Evolutionary conservation across 1,140 invertebrate genomes (phyloP), one percentile per base, ranked within the genome.

Genomic region (Nebria ingens): DNA sequence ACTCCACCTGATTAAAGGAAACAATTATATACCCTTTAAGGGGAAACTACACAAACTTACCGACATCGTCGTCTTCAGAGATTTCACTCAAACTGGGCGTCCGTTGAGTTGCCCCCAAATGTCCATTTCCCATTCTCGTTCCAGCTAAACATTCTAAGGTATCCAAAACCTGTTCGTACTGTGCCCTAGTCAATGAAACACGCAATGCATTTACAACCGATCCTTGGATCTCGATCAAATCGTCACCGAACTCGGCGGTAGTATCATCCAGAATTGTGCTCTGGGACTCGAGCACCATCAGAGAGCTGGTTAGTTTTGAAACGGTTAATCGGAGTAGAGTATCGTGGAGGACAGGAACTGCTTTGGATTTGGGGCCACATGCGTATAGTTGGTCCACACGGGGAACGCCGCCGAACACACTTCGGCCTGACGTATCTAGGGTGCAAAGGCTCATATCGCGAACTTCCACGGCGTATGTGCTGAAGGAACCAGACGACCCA

Each of bases 401-500:
- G 25, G 55, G 65, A 6, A 64, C 59, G 52, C 68, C 59, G 51
- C 65, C 56, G 54, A 67, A 61, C 53, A 59, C 71, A 49, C 65
- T 65, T 4, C 65, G 55, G n/a, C 64, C 64, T 15, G 59, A 55
- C 50, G 73, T 75, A 64, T 89, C 82, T 1, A 91, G 67, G 0
- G 87, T 91, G 68, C 86, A 93, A 1, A 96, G 71, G 71, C 91
- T 94, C 77, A 96, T 93, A 66, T 96, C 88, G 29, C 83, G 76
- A 19, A 95, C 79, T 69, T 90, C 82, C 64, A 85, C 70, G 63
- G 73, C 59, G 74, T 76, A 77, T 6, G 40, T 45, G 4, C 66
- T 76, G 59, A 67, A 77, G 66, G 67, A 58, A 71, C 71, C 38
- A n/a, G 63, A 59, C 49, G 64, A 19, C 64, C 63, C 3, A 51